Base-by-base conservation (phyloP, 2,797 vertebrate genomes). In the Aeoliscus strigatus region DNA sequence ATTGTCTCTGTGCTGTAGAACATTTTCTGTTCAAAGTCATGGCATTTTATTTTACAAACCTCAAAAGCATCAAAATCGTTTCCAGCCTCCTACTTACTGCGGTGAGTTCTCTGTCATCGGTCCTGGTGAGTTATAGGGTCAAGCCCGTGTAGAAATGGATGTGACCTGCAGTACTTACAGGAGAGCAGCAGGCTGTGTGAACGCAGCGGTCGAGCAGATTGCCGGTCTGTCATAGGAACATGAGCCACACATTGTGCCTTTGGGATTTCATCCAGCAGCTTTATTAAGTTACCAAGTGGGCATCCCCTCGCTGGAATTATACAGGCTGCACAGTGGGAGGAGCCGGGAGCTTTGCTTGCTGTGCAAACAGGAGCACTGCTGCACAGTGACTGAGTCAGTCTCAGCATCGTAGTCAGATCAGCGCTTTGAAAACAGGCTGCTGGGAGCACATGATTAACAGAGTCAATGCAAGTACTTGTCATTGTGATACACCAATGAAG, bases 241-340 rank as follows among this genome's bases (percentile, higher is more conserved):
- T 57, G 75, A 71, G 40, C 75, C 70, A 50, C 77, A 70, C 83
- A 80, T 86, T 74, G 62, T 80, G 68, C 64, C n/a, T 56, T 38
- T 25, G 48, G 60, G 75, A 80, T 48, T 26, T 29, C 45, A 65
- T 61, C 70, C 68, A 74, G 62, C 51, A 77, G 70, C 70, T 86
- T 86, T 87, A 88, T 85, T 81, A 68, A 59, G 70, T 59, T 73
- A 64, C 56, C 74, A 61, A 55, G 16, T 23, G 4, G 62, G 58
- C 61, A 75, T 83, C 72, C 73, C 58, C 74, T 79, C 79, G 48
- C 14, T 38, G 65, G 80, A 82, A 67, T 77, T 71, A 68, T 70
- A 60, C 47, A 35, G 56, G 27, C 47, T 38, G 46, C 47, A 48
- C 37, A 16, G 51, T 46, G 44, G 84, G 85, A 61, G 84, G 84